Evolutionary conservation across 30 jellyfish, hydroid and myxozoan species (phyloP), one percentile per base, ranked within the genome.

Genomic region (Cassiopea andromeda): DNA sequence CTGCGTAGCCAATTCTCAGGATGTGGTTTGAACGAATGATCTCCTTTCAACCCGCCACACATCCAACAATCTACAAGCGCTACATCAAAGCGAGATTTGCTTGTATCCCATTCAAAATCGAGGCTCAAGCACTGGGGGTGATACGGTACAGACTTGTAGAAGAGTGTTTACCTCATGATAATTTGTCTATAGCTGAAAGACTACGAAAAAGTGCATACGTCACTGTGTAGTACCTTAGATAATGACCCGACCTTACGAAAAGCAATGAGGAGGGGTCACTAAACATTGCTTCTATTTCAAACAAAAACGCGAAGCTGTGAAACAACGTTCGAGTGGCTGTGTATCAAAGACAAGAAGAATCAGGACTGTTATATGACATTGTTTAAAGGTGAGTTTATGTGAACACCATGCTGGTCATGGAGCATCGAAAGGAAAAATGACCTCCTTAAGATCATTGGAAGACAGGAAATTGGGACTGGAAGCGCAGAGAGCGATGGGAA

Each of bases 1-100:
- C 79, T 70, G 57, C 50, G 79, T 70, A 14, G 49, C 49, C 16
- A 70, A 3, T 18, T 19, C 79, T 70, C 79, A 70, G 79, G 79
- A 70, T 70, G 79, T 70, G 79, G 79, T 70, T 70, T 70, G 10
- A 6, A 16, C 4, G 73, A 17, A 27, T 27, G 73, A 64, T 64
- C 73, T 7, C 73, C 43, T 64, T 64, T 9, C 73, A 64, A 9
- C 15, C 8, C 8, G 73, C 73, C 73, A 64, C 73, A 64, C 73
- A 54, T 6, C 64, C 64, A 54, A 54, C 64, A 54, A 3, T 54
- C 64, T 14, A 58, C 68, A 5, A 5, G 73, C 27, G 43, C 27
- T 2, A 17, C 73, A 43, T 15, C 79, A 38, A 70, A 70, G n/a
- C 79, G 79, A 70, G 79, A 70, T 27, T 27, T 54, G 15, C 19